Evolutionary conservation across 2,113 vertebrate species (phyloP), one percentile per base, ranked within the genome.

Genomic region (Mormyrus iriodes): DNA sequence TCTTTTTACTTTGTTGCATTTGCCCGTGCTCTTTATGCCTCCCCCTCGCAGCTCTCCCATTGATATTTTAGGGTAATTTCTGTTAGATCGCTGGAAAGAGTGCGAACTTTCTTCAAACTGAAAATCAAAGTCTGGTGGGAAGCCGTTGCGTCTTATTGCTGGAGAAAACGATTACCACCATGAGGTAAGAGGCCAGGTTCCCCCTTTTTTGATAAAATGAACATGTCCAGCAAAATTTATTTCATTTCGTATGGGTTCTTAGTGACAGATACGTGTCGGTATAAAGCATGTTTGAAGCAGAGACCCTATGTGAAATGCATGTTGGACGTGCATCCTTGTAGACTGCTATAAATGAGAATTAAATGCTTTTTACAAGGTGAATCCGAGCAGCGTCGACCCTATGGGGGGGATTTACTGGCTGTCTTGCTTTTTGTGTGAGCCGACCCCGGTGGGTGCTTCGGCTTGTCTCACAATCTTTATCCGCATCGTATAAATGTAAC

Each of bases 161-260:
- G 85, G 55, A 69, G 83, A 90, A 91, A 88, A 55, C 76, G 52
- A n/a, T 53, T 35, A 82, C 83, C 89, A 90, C 6, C 91, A 96
- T 96, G 95, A 96, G 95, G 95, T 96, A 92, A 95, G 94, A 44
- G 89, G 55, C 85, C 13, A 24, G 0, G 17, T 90, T n/a, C 84
- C 53, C 2, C 48, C 88, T 76, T 46, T n/a, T 27, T 65, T 55
- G 48, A 89, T 52, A 15, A n/a, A 90, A 90, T 58, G 35, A 19
- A 27, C 35, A 21, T 76, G 12, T 79, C 48, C 58, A 88, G 49
- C 27, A 13, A 31, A 69, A 69, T 31, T 12, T 69, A 69, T 69
- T 69, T 69, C n/a, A 35, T 86, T 53, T 35, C 24, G 4, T 24
- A 6, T 27, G 24, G 4, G 49, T 86, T 12, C 82, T 52, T 9